These are phyloP conservation scores for Neolamprologus cancellatus DNA, from an alignment of 2,113 vertebrate genomes.

Conservation along the genomic window DNA sequence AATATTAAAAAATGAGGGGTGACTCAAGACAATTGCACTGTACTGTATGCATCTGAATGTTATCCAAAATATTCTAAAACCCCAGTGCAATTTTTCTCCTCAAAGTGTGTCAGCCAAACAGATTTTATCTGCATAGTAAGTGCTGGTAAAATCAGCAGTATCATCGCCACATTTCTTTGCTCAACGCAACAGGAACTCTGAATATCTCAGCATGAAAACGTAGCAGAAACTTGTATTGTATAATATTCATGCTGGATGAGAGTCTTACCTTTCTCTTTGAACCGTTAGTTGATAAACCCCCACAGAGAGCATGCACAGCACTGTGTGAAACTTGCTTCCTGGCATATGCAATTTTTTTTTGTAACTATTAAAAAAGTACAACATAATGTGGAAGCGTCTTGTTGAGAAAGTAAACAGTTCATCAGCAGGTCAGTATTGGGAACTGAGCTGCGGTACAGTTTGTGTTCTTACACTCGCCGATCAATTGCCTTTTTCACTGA, in stretches of 20 bases:
- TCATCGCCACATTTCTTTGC: neutral
- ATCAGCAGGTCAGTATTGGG: neutral
- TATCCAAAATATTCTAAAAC: neutral
- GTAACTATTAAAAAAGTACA: neutral
- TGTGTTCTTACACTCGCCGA: neutral
- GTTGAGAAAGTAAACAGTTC: conserved; percentile 13
- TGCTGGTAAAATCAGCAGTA: neutral
- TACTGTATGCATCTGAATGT: neutral
- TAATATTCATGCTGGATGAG: neutral
- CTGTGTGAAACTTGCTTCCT: neutral
- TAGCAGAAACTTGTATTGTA: neutral
- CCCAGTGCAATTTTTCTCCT: neutral
- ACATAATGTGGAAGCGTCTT: neutral
- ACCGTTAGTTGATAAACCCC: neutral
- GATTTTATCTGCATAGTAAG: neutral
- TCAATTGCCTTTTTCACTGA: conserved; percentile 29
- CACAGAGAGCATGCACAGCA: neutral
- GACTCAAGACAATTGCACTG: neutral
- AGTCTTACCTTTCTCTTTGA: neutral
- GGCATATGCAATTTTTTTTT: neutral
- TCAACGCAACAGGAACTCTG: neutral
- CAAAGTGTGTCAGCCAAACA: neutral
- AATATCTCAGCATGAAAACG: neutral
- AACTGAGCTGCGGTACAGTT: neutral
- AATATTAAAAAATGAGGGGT: neutral